phyloP scores from a whole-genome alignment of 2,797 vertebrate genomes.

The Chelidonichthys spinosus region DNA sequence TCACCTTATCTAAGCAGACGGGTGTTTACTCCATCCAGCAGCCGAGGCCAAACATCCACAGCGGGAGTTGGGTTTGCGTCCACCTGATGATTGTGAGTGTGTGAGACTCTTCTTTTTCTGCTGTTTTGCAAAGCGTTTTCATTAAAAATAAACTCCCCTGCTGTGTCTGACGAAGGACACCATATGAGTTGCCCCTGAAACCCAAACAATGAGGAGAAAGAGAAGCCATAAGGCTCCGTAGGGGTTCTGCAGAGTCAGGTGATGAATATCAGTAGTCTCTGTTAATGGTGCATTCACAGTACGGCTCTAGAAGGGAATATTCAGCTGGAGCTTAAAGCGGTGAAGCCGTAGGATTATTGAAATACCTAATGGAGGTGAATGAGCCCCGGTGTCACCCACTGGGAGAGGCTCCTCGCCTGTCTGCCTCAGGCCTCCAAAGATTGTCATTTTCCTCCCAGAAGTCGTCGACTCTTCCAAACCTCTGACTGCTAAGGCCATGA shows the following conservation, averaged over 20 bases:
- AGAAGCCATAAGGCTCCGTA: neutral
- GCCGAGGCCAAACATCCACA: no score
- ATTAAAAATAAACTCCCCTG: neutral
- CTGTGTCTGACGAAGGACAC: neutral
- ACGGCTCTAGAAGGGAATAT: neutral
- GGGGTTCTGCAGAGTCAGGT: neutral
- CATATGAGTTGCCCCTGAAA: no score
- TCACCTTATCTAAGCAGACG: neutral
- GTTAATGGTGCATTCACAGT: no score
- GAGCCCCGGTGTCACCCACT: conserved; percentile 1
- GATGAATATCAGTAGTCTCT: neutral
- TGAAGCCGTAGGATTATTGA: no score
- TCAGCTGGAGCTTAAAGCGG: neutral
- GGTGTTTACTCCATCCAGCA: neutral
- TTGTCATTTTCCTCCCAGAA: conserved; percentile 52
- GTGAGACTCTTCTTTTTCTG: neutral
- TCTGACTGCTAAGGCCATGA: conserved; percentile 70
- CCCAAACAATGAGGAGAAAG: neutral
- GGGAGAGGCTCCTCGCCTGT: conserved; percentile 8
- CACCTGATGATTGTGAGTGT: neutral
- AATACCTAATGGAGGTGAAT: neutral
- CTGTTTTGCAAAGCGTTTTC: neutral
- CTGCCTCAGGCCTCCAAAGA: conserved; percentile 5
- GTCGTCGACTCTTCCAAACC: conserved; percentile 59
- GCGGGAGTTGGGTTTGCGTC: neutral